Conservation (phyloP, 1,140 invertebrate genomes). For the Glossosoma conforme region DNA sequence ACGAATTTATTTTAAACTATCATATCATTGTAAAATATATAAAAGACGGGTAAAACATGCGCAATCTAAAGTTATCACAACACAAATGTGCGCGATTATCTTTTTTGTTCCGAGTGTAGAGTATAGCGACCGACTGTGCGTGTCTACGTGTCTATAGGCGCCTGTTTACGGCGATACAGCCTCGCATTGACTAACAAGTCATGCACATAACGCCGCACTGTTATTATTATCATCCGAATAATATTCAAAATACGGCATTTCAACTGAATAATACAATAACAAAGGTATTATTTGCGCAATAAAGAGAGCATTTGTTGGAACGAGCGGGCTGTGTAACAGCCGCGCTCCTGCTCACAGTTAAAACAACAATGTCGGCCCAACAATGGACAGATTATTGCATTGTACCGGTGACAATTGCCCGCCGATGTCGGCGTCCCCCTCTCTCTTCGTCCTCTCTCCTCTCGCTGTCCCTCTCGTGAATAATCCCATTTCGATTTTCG, state of each 20-base stretch:
- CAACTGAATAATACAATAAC: constrained; percentile 32
- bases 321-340: constrained; percentile 7
- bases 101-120: too few species aligned
- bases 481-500: constrained; percentile 31
- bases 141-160: too few species aligned
- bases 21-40: too few species aligned
- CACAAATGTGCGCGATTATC: too few species aligned
- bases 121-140: too few species aligned
- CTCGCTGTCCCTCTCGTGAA: constrained; percentile 20
- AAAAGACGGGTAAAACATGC: too few species aligned
- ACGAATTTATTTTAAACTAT: too few species aligned
- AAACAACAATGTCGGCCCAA: constrained; percentile 30
- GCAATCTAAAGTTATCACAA: too few species aligned
- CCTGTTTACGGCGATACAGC: constrained; percentile 22
- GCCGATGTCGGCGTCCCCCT: constrained; percentile 17
- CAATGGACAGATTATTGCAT: constrained; percentile 33
- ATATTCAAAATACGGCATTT: constrained; percentile 31
- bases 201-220: constrained; percentile 29
- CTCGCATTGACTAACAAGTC: constrained; percentile 25
- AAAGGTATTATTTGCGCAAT: constrained; percentile 31
- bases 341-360: constrained; percentile 21
- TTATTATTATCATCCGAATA: constrained; percentile 32
- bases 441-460: too few species aligned
- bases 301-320: constrained; percentile 23
- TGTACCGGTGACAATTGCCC: constrained; percentile 21